Base-by-base conservation (phyloP, 2,113 vertebrate species). In the Herpetotheres cachinnans region DNA sequence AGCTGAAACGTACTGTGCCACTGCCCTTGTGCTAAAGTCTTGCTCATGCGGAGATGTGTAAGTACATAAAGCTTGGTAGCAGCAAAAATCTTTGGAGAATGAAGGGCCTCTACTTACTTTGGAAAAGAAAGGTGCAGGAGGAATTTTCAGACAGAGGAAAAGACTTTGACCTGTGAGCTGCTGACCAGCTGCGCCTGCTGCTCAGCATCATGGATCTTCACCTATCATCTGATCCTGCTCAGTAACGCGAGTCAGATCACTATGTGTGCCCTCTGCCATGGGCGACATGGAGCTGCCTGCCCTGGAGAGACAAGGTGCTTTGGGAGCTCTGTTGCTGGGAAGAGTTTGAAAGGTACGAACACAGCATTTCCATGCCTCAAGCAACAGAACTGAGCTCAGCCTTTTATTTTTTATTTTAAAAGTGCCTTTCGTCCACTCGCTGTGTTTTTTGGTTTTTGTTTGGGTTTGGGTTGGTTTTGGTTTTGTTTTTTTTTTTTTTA, bases 191-290 rank as follows among this genome's bases (percentile, higher is more conserved):
- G 91, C 1, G 40, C 67, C 83, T 87, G 72, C 84, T 96, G 84
- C 91, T 96, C 93, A 73, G 87, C 90, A 92, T 77, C 87, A 6
- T n/a, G 90, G 87, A 82, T 95, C 82, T 82, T 77, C 93, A 82
- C 84, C 79, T 76, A 96, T 95, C 96, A 97, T 46, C 95, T 42
- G 96, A 97, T 97, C 96, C 95, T 69, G 90, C 90, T 82, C 66
- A 49, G 96, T 96, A 97, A 97, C 3, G 4, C 2, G 90, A 97
- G 88, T 95, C 96, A 94, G 87, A 87, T 93, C 91, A 7, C 54
- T 79, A 1, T 4, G 78, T 46, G 90, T 96, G 96, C 96, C 96
- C 96, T 94, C 95, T 97, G 96, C 96, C 96, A 96, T 0, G 34
- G 65, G 87, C 95, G 96, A 88, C 66, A 42, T 1, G 85, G 96